A percentile compares a stretch with the other conserved stretches of the same genome.
These are phyloP conservation scores for Pachliopta kotzebuea DNA, from an alignment of 2,888 invertebrate genomes.

Conservation along the genomic window DNA sequence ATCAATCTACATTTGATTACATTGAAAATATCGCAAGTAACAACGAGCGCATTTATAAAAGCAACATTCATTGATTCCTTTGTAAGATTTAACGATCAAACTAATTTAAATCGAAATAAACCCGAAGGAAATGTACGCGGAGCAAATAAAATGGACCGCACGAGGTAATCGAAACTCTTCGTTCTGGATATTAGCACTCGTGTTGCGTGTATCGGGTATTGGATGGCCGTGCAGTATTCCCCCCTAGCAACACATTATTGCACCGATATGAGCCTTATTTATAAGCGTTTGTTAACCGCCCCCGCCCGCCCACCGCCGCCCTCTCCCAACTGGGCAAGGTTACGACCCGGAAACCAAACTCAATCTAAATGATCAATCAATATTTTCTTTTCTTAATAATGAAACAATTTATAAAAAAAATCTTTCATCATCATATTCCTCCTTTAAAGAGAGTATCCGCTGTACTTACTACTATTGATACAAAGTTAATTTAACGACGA, in stretches of 20 bases:
- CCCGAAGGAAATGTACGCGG: constrained; percentile 19
- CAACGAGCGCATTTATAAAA: constrained; percentile 18
- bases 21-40: constrained; percentile 14
- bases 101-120: constrained; percentile 14
- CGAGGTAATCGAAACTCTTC: constrained; percentile 28
- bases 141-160: constrained; percentile 27
- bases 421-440: too few species aligned
- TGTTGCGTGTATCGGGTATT: constrained; percentile 28
- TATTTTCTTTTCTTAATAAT: too few species aligned
- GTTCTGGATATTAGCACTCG: constrained; percentile 31
- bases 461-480: too few species aligned
- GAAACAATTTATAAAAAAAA: too few species aligned
- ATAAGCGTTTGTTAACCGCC: constrained; percentile 29
- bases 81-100: constrained; percentile 15
- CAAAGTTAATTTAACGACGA: too few species aligned
- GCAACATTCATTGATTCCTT: constrained; percentile 16
- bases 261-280: constrained; percentile 30
- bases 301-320: constrained; percentile 20
- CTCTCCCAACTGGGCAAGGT: constrained; percentile 24
- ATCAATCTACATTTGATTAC: constrained; percentile 24
- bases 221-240: constrained; percentile 29
- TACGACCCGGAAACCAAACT: constrained; percentile 26
- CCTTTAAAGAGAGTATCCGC: too few species aligned
- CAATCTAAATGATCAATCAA: constrained; percentile 22
- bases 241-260: constrained; percentile 33